Conservation (phyloP, 2,888 invertebrate genomes). For the Bombyx huttoni region DNA sequence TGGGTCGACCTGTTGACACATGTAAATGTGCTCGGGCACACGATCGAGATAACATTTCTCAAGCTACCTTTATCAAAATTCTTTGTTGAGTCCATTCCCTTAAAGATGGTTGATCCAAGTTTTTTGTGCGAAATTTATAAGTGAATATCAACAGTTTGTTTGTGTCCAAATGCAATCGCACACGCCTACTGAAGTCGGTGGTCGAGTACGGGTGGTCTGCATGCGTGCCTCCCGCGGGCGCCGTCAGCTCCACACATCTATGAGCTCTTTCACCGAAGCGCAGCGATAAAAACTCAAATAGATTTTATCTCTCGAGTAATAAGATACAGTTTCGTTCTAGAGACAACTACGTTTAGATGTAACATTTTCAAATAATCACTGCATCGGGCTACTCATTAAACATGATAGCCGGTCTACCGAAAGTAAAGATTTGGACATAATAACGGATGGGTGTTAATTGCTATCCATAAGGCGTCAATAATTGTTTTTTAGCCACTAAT, state of each 20-base stretch:
- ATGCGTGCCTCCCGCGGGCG: constrained; percentile 42
- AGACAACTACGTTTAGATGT: constrained; percentile 11
- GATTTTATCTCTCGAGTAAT: constrained; percentile 21
- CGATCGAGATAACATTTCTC: not conserved
- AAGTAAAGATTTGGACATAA: constrained; percentile 58
- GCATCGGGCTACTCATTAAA: constrained; percentile 39
- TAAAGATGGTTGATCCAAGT: not conserved
- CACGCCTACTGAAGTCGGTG: constrained; percentile 41
- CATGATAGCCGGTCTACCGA: constrained; percentile 46
- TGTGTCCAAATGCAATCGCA: constrained; percentile 34
- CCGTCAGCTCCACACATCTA: constrained; percentile 60
- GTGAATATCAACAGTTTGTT: constrained; percentile 17
- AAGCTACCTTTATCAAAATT: constrained; percentile 4
- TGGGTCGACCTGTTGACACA: constrained; percentile 56
- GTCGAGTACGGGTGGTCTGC: constrained; percentile 61
- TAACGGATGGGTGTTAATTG: constrained; percentile 70
- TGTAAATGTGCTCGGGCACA: constrained; percentile 29
- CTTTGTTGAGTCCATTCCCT: not conserved
- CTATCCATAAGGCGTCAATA: constrained; percentile 64
- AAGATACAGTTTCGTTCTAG: constrained; percentile 27
- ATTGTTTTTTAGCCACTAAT: constrained; percentile 63
- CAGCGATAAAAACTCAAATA: constrained; percentile 13
- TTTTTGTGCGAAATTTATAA: constrained; percentile 5
- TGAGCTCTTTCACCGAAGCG: constrained; percentile 13
- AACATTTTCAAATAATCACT: constrained; percentile 23